These are phyloP conservation scores for Neogobius melanostomus DNA, from an alignment of 2,113 vertebrate species.

Conservation along the genomic window DNA sequence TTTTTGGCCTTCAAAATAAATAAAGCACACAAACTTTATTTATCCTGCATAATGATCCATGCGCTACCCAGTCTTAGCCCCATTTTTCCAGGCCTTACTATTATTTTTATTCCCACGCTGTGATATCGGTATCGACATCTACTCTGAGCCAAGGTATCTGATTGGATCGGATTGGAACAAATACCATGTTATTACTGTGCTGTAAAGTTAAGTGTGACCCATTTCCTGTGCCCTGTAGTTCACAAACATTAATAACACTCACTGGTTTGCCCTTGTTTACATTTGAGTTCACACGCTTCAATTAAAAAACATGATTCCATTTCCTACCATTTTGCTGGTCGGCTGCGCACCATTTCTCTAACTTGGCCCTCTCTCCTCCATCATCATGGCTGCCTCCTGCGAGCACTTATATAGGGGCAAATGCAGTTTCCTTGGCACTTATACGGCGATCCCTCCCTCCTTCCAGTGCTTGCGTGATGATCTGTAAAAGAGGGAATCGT, in stretches of 20 bases:
- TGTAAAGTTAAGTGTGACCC: no score
- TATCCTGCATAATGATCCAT: no score
- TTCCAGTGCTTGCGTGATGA: constrained; percentile 44
- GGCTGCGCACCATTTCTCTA: constrained; percentile 34
- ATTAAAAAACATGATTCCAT: constrained; percentile 32
- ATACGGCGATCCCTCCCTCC: constrained; percentile 22
- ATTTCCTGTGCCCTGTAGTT: not conserved
- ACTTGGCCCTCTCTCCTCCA: constrained; percentile 20
- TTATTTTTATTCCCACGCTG: no score
- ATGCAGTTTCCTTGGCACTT: constrained; percentile 9
- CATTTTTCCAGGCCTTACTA: no score
- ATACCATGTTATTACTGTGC: no score
- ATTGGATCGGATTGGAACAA: no score
- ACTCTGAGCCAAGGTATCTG: no score
- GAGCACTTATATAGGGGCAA: constrained; percentile 14
- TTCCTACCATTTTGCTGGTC: constrained; percentile 36
- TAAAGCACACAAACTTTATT: no score
- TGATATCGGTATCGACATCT: no score
- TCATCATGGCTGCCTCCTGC: constrained; percentile 35
- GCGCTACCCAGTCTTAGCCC: no score
- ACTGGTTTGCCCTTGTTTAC: constrained; percentile 9
- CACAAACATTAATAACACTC: not conserved
- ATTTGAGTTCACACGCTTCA: constrained; percentile 30
- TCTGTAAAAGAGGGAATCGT: constrained; percentile 61
- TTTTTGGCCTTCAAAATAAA: no score